Percentiles rank a stretch among this genome's conserved stretches.
These are phyloP conservation scores for Pteromalus puparum DNA, from an alignment of 1,140 invertebrate genomes.

Conservation along the genomic window DNA sequence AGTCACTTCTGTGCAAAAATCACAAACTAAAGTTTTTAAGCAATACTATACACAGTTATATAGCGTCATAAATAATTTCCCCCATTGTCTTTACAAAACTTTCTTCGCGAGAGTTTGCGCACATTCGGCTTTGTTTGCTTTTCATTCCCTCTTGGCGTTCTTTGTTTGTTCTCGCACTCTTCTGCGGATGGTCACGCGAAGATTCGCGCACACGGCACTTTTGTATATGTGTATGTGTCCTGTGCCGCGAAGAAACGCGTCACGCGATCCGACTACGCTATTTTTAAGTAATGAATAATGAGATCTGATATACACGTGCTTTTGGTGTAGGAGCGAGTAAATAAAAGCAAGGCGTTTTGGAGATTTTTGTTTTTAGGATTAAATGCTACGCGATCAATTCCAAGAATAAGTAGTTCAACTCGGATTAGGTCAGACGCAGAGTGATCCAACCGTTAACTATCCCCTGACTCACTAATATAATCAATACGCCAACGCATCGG, in stretches of 20 bases:
- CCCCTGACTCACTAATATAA: no score
- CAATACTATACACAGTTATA: background rate
- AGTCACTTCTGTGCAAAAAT: background rate
- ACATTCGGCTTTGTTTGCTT: conserved; percentile 33
- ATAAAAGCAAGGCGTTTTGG: no score
- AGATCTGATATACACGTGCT: conserved; percentile 30
- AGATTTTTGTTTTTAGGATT: conserved; percentile 1
- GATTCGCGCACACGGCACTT: conserved; percentile 28
- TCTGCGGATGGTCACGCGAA: conserved; percentile 41
- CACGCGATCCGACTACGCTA: conserved; percentile 3
- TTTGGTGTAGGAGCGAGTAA: no score
- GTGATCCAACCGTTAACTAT: background rate
- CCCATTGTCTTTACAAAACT: conserved; percentile 47
- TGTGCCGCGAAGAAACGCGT: background rate
- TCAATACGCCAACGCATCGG: no score
- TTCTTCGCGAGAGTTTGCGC: conserved; percentile 30
- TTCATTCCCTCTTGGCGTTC: conserved; percentile 19
- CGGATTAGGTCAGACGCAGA: conserved; percentile 5
- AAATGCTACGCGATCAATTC: no score
- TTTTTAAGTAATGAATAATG: conserved; percentile 38
- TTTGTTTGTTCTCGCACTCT: background rate
- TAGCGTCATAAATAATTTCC: conserved; percentile 37
- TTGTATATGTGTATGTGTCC: background rate
- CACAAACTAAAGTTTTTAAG: conserved; percentile 33
- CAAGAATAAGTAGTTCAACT: conserved; percentile 27